Conservation (phyloP, 2,888 invertebrate species). For the Trachelus troglodyta region DNA sequence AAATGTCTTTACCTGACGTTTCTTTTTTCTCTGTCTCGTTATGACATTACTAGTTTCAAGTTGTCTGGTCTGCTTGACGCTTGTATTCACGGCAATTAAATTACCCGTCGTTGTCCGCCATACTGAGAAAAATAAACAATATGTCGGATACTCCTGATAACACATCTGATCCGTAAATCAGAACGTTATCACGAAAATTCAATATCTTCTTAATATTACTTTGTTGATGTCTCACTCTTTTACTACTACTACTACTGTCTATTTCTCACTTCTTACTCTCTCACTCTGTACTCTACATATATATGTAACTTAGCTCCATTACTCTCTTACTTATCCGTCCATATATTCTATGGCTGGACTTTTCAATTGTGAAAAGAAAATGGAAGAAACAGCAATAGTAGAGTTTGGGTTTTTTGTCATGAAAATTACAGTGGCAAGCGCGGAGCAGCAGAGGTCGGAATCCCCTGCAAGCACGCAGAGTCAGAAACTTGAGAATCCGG, state of each 20-base stretch:
- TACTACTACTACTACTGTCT: background rate
- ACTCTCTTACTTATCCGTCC: background rate
- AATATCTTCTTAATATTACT: background rate
- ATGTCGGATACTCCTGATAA: background rate
- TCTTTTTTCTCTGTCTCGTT: background rate
- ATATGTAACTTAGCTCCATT: background rate
- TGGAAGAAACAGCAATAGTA: slow-evolving; percentile 41
- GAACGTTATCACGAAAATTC: background rate
- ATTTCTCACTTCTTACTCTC: background rate
- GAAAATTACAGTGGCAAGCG: slow-evolving; percentile 65
- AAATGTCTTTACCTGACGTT: background rate
- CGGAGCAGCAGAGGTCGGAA: slow-evolving; percentile 65
- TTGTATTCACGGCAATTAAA: background rate
- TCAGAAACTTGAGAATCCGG: slow-evolving; percentile 63
- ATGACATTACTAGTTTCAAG: background rate
- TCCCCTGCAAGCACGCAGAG: slow-evolving; percentile 63
- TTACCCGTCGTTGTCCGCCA: background rate
- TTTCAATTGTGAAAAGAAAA: slow-evolving; percentile 18
- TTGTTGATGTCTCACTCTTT: background rate
- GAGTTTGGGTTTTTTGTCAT: slow-evolving; percentile 51
- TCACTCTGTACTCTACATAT: background rate
- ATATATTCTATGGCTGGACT: slow-evolving; percentile 12
- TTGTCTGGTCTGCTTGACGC: background rate
- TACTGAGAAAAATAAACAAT: background rate
- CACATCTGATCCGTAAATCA: background rate